A percentile compares a stretch with the other conserved stretches of the same genome.
These are phyloP conservation scores for Ancistrus triradiatus DNA, from an alignment of 2,113 vertebrate genomes.

Conservation along the genomic window DNA sequence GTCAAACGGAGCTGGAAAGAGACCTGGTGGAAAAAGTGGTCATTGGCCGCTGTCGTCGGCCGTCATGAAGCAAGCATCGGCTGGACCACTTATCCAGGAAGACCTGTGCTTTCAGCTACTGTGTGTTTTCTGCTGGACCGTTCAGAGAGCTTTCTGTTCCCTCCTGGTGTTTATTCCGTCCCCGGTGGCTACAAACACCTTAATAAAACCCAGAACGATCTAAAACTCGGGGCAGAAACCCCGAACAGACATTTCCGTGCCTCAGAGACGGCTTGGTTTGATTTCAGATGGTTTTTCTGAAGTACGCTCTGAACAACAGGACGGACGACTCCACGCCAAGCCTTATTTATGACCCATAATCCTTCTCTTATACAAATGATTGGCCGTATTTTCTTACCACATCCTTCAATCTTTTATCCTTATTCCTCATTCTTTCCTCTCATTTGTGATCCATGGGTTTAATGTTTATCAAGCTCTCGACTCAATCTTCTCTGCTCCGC, in stretches of 20 bases:
- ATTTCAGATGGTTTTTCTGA: neutral
- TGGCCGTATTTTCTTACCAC: neutral
- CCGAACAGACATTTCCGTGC: slow-evolving; percentile 18
- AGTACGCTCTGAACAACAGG: neutral
- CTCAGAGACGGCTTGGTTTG: neutral
- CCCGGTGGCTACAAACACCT: neutral
- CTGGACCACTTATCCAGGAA: neutral
- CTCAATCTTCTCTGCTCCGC: neutral
- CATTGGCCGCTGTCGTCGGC: slow-evolving; percentile 14
- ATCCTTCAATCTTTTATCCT: neutral
- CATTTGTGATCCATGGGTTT: too few species aligned
- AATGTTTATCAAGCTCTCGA: neutral
- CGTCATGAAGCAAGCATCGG: slow-evolving; percentile 3
- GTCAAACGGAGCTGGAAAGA: neutral
- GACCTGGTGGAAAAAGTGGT: slow-evolving; percentile 4
- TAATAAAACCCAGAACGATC: slow-evolving; percentile 1
- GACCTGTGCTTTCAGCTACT: slow-evolving; percentile 8
- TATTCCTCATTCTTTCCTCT: neutral
- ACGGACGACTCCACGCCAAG: neutral
- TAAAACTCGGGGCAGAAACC: neutral
- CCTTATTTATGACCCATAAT: neutral
- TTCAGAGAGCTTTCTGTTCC: neutral
- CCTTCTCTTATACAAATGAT: neutral
- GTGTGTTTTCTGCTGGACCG: slow-evolving; percentile 28
- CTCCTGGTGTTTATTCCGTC: neutral